Evolutionary conservation across 2,888 invertebrate genomes (phyloP).

Genomic region (Drosophila rubida): DNA sequence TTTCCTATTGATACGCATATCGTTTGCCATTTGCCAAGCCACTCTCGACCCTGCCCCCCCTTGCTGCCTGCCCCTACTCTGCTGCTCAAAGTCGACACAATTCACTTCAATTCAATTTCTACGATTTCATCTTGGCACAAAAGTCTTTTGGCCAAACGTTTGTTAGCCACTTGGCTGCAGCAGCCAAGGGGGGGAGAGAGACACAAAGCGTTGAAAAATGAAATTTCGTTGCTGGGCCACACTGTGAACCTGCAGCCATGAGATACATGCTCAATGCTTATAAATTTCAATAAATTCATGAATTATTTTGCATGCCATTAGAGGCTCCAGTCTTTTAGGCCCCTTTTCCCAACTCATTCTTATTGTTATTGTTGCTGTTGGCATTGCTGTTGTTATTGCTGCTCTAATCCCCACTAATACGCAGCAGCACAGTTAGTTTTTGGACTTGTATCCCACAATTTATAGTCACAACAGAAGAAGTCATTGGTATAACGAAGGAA

Average conservation of each 20-base stretch:
- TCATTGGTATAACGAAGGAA: constrained; percentile 12
- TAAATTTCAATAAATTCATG: constrained; percentile 80
- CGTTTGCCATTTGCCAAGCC: constrained; percentile 67
- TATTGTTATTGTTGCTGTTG: constrained; percentile 24
- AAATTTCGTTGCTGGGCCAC: background rate
- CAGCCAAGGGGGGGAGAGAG: constrained; percentile 7
- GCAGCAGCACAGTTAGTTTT: constrained; percentile 49
- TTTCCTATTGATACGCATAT: constrained; percentile 77
- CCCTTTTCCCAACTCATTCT: constrained; percentile 7
- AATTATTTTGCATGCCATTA: constrained; percentile 69
- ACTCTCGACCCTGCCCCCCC: background rate
- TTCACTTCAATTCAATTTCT: constrained; percentile 76
- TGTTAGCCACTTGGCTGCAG: constrained; percentile 59
- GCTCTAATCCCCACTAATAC: constrained; percentile 63
- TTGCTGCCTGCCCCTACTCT: background rate
- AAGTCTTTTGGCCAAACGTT: constrained; percentile 60
- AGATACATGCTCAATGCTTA: constrained; percentile 55
- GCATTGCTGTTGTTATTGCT: constrained; percentile 17
- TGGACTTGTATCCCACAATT: constrained; percentile 41
- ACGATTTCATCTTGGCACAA: constrained; percentile 74
- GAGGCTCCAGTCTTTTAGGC: constrained; percentile 29
- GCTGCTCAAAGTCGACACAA: constrained; percentile 46
- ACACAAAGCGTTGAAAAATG: constrained; percentile 6
- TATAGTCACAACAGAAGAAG: constrained; percentile 35
- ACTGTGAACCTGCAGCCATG: constrained; percentile 22